These are phyloP conservation scores for Antheraea yamamai DNA, from an alignment of 2,888 invertebrate genomes.

Conservation along the genomic window DNA sequence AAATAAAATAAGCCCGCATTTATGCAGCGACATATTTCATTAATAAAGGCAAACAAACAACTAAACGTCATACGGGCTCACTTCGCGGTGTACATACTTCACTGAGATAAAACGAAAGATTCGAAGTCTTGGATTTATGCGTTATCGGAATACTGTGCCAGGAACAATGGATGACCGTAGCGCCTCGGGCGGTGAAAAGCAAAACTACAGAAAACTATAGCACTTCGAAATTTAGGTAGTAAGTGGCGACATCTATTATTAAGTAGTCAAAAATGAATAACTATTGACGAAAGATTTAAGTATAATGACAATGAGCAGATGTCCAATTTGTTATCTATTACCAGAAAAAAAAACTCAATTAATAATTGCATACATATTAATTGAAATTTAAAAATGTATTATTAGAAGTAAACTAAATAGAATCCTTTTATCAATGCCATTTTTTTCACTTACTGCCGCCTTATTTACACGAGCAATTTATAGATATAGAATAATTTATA, in stretches of 20 bases:
- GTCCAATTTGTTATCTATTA: too few species aligned
- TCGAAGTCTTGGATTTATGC: constrained; percentile 77
- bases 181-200: constrained; percentile 78
- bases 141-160: constrained; percentile 71
- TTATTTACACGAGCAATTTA: neutral
- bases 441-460: neutral
- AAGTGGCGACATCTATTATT: constrained; percentile 71
- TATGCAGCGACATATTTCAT: constrained; percentile 80
- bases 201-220: constrained; percentile 46
- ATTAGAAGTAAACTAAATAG: neutral
- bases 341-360: neutral
- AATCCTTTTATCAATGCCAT: neutral
- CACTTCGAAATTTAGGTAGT: constrained; percentile 31
- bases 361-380: neutral
- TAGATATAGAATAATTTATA: constrained; percentile 25
- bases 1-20: constrained; percentile 75
- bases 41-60: constrained; percentile 79
- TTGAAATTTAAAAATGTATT: neutral
- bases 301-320: too few species aligned
- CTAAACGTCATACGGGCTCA: constrained; percentile 76
- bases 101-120: constrained; percentile 81
- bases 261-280: constrained; percentile 52
- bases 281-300: neutral
- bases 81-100: constrained; percentile 82
- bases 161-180: constrained; percentile 78